Evolutionary conservation across 2,888 invertebrate species (phyloP), one percentile per base, ranked within the genome.

Genomic region (Coremacera marginata): DNA sequence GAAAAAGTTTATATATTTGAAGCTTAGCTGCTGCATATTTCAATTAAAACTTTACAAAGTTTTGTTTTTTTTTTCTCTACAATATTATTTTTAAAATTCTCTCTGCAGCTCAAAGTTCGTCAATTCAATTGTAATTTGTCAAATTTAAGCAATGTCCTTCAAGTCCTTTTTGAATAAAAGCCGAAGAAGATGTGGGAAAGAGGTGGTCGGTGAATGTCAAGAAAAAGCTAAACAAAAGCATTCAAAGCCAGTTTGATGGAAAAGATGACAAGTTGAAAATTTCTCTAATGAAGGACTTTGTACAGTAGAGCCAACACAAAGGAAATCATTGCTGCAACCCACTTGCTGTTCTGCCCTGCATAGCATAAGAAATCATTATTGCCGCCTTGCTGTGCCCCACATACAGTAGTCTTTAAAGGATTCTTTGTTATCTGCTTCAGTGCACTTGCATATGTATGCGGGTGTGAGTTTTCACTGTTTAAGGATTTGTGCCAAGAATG

Each of bases 371-470:
- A 34, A 49, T 67, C 25, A 62, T 62, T 62, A 22, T n/a, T n/a
- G 34, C 19, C 55, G 55, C 19, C 55, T 55, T 7, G 16, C n/a
- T n/a, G 27, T 31, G 31, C 11, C 25, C 63, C 27, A 27, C 34
- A 16, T 34, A 27, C 67, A 49, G 19, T 11, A 37, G 34, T 70
- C 55, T 81, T 82, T 79, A 78, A 82, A 87, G 85, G 87, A 84
- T 86, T 86, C 86, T 87, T 87, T 86, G 85, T 87, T 87, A 86
- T 86, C 84, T 84, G 85, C 85, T 85, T 82, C 84, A 84, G 80
- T 87, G 86, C 84, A 85, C 85, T 85, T 44, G 44, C 14, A 44
- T 44, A 14, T 44, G 44, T 73, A 70, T 86, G 82, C 82, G 84
- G 84, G 85, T 79, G 80, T 82, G 80, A 67, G 67, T 44, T 34